Evolutionary conservation across 2,797 vertebrate species (phyloP), one percentile per base, ranked within the genome.

Genomic region (Acridotheres tristis): DNA sequence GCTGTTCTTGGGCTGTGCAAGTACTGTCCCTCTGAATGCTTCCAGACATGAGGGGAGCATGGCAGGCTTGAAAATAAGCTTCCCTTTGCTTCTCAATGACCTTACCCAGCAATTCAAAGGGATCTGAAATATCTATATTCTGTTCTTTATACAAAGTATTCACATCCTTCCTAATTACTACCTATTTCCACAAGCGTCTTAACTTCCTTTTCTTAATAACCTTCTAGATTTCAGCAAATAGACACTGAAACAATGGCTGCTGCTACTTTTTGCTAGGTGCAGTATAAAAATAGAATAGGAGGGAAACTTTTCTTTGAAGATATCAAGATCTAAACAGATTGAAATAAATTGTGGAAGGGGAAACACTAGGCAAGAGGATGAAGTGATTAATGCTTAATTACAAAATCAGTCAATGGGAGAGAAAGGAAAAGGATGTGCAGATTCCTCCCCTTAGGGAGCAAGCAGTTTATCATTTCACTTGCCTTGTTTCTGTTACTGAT

Each of bases 201-300:
- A 81, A 89, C 87, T 95, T 96, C 94, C 94, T 92, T 92, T 92
- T 85, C 66, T 95, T 82, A 91, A 89, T 81, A 93, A 78, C 91
- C 58, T 68, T 76, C 69, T 72, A 75, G 66, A 89, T 78, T 91
- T 53, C 62, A 84, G 63, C 66, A 91, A 90, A 85, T 19, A 91
- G 89, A 47, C 47, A 27, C 40, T 82, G 62, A 92, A 91, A 94
- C 91, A 93, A 96, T 84, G 79, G n/a, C 27, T 90, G 48, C 27
- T 86, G 79, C 59, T 76, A 61, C 63, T 78, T 73, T 82, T 48
- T 93, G 50, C 63, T 84, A 71, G 67, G 20, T 90, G 50, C 45
- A 71, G 3, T 36, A 85, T 34, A 91, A 94, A 96, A 89, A 90
- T 89, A 90, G 71, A 90, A 53, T 4, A 75, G 48, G 51, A 94